Evolutionary conservation across 2,888 invertebrate species (phyloP).

Genomic region (Mimas tiliae): DNA sequence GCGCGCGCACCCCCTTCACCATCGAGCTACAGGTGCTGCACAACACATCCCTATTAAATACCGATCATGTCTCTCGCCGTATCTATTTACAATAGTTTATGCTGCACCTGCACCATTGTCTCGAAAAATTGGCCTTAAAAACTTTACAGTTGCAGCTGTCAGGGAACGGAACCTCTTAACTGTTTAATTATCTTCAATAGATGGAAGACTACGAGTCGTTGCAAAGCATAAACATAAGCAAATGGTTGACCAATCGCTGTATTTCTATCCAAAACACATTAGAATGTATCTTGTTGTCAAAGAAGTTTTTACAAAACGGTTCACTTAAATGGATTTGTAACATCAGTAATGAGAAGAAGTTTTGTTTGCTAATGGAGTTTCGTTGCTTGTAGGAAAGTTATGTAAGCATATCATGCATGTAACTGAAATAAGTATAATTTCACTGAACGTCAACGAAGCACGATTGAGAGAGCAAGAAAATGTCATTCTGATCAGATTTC

Average conservation of each 20-base stretch:
- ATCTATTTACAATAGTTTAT: conserved; percentile 79
- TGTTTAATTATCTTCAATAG: conserved; percentile 54
- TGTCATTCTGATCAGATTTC: background rate
- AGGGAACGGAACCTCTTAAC: conserved; percentile 52
- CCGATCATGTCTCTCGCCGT: conserved; percentile 81
- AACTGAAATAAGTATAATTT: conserved; percentile 5
- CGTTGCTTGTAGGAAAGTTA: background rate
- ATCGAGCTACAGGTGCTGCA: conserved; percentile 79
- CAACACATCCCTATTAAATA: conserved; percentile 83
- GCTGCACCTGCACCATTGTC: conserved; percentile 78
- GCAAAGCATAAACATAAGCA: background rate
- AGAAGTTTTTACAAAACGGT: conserved; percentile 8
- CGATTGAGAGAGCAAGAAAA: too few species aligned
- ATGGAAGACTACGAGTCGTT: conserved; percentile 8
- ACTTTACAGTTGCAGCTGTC: conserved; percentile 62
- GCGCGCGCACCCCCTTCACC: conserved; percentile 54
- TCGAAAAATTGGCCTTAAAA: conserved; percentile 75
- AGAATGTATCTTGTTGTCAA: conserved; percentile 8
- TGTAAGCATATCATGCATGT: background rate
- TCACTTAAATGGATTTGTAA: conserved; percentile 19
- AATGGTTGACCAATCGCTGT: background rate
- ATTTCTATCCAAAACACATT: background rate
- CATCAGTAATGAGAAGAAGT: conserved; percentile 18
- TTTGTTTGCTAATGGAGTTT: conserved; percentile 19
- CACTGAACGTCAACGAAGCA: background rate